Conservation (phyloP, 2,797 vertebrate genomes). For the Tympanoctomys barrerae region DNA sequence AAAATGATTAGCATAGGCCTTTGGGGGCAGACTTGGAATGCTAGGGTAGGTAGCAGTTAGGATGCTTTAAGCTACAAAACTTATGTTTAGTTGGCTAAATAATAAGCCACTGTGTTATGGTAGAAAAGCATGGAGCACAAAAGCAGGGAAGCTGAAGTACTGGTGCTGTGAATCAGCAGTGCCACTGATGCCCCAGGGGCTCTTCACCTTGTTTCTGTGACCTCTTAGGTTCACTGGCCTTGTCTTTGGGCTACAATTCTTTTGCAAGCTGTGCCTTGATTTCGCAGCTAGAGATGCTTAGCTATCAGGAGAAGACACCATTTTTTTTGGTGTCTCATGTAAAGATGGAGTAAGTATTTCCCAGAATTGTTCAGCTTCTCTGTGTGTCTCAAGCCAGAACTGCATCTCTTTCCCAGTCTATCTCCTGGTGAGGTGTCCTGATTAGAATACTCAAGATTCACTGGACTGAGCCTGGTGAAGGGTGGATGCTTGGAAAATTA, state of each 20-base stretch:
- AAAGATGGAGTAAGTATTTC: conserved; percentile 19
- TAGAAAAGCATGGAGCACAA: background rate
- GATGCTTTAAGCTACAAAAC: background rate
- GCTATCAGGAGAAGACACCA: background rate
- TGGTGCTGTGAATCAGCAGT: background rate
- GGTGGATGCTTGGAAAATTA: background rate
- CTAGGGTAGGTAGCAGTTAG: background rate
- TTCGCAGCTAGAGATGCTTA: background rate
- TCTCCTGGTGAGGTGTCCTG: background rate
- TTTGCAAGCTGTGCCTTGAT: background rate
- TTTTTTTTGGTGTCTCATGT: background rate
- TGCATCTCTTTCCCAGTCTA: background rate
- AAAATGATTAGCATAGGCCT: background rate
- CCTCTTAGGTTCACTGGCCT: background rate
- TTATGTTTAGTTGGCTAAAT: background rate
- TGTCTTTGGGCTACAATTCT: background rate
- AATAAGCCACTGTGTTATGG: background rate
- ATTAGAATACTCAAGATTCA: background rate
- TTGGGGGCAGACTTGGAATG: background rate
- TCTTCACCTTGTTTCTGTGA: background rate
- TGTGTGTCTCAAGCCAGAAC: background rate
- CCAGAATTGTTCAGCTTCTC: background rate
- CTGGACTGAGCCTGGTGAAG: background rate
- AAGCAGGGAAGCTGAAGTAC: background rate
- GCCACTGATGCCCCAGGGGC: background rate